Percentiles rank a stretch among this genome's conserved stretches.
These are phyloP conservation scores for Mola mola DNA, from an alignment of 2,113 vertebrate genomes.

Conservation along the genomic window DNA sequence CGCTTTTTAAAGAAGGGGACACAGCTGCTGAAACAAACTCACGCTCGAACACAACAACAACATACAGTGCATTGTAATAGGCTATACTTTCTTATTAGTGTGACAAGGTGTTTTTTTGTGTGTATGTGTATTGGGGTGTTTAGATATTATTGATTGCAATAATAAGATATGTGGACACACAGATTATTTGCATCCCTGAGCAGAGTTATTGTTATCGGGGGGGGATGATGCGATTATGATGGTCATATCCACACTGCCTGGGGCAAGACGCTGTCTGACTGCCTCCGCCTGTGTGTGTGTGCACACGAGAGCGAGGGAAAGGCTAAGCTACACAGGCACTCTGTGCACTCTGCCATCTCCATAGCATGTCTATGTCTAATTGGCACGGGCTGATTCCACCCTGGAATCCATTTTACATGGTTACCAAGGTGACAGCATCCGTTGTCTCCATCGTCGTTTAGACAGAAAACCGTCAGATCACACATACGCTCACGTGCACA, in stretches of 20 bases:
- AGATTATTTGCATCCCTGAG: conserved; percentile 83
- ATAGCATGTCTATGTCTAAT: conserved; percentile 73
- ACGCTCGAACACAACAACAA: conserved; percentile 26
- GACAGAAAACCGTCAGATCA: conserved; percentile 62
- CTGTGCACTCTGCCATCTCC: conserved; percentile 59
- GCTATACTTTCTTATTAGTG: conserved; percentile 78
- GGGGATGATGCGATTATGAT: conserved; percentile 76
- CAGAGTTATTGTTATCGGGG: conserved; percentile 80
- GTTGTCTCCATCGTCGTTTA: conserved; percentile 57
- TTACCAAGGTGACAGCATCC: conserved; percentile 80
- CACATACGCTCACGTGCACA: neutral
- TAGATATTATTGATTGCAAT: conserved; percentile 82
- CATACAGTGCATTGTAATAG: conserved; percentile 40
- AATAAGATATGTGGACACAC: conserved; percentile 81
- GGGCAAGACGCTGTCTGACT: conserved; percentile 70
- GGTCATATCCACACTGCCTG: conserved; percentile 73
- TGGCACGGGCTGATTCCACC: conserved; percentile 70
- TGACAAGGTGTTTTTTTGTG: conserved; percentile 62
- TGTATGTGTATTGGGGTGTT: conserved; percentile 52
- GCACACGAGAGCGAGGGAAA: neutral
- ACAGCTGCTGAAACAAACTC: conserved; percentile 57
- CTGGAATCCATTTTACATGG: conserved; percentile 77
- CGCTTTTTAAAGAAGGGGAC: conserved; percentile 49
- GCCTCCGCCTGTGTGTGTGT: conserved; percentile 26
- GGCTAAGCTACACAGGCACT: conserved; percentile 29